Base-by-base conservation (phyloP, 2,888 invertebrate species). In the Drosophila mayaguana region DNA sequence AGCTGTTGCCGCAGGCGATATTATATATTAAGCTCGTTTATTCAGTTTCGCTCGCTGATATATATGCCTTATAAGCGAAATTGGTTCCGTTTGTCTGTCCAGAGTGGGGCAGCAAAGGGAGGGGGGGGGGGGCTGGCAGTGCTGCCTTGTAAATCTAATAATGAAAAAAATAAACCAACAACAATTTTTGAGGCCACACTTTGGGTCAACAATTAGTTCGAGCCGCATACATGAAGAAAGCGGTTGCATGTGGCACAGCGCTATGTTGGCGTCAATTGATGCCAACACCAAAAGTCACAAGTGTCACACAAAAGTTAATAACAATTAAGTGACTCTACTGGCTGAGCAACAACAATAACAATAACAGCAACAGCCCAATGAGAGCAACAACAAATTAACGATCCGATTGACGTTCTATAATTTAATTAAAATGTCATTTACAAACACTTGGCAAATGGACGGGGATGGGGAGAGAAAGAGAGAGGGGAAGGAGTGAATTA, bases 261-360 rank as follows among this genome's bases (percentile, higher is more conserved):
- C 20, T 22, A 36, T 2, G 63, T 20, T 61, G 55, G 81, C 75
- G 79, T 73, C 80, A 90, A 88, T 86, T 89, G 90, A 80, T 70
- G 75, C 77, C 84, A 88, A 88, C 88, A 77, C 86, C 83, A 74
- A 69, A 55, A 85, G 84, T 88, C 89, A 88, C 89, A 84, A 80
- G 89, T 84, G 84, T 84, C 84, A 84, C 90, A 81, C 83, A 74
- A 87, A 90, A 89, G 82, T 89, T 89, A 90, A 90, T 89, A 90
- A 78, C 88, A 89, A 88, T 87, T 81, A 87, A 90, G 70, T 64
- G 83, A 50, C 60, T 36, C 25, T 32, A 18, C 48, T 32, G 48
- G 60, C 48, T 51, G 48, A 63, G 38, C 68, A 61, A 40, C 61
- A 48, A 20, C 60, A 51, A 14, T 40, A 65, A 11, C 18, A 62